Percentiles rank a stretch among this genome's conserved stretches.
phyloP scores from a whole-genome alignment of 2,888 invertebrate species.

The Ornithoptera priamus region DNA sequence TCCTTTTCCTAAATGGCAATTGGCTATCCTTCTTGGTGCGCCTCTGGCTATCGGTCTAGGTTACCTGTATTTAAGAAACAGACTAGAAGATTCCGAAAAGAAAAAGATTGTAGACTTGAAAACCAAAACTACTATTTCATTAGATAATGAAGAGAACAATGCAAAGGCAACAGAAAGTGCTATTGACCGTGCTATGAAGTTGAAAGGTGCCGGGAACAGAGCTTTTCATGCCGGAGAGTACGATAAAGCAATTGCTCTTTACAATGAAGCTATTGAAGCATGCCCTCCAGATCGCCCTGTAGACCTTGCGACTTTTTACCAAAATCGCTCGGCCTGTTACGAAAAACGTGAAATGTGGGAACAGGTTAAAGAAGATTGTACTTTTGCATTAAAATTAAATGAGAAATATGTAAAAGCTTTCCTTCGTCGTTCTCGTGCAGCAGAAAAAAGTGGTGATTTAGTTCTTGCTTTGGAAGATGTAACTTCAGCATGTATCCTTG shows the following conservation, averaged over 20 bases:
- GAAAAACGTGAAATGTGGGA: constrained; percentile 93
- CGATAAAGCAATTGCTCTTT: constrained; percentile 93
- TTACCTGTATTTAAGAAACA: constrained; percentile 86
- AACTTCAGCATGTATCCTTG: constrained; percentile 94
- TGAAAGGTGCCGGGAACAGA: constrained; percentile 93
- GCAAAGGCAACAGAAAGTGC: constrained; percentile 77
- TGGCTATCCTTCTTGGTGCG: constrained; percentile 90
- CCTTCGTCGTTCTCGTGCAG: constrained; percentile 89
- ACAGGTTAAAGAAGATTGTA: constrained; percentile 92
- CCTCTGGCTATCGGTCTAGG: constrained; percentile 91
- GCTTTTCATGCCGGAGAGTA: constrained; percentile 92
- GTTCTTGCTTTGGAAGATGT: constrained; percentile 93
- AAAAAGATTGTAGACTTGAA: constrained; percentile 74
- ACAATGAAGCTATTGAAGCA: constrained; percentile 95
- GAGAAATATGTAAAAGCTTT: constrained; percentile 94
- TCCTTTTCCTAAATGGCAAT: constrained; percentile 90
- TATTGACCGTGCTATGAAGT: constrained; percentile 86
- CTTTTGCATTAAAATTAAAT: constrained; percentile 90
- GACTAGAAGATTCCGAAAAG: constrained; percentile 76
- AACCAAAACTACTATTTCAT: constrained; percentile 81
- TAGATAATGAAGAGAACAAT: constrained; percentile 79
- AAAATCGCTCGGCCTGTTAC: constrained; percentile 97
- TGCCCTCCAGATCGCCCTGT: constrained; percentile 87
- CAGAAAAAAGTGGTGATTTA: constrained; percentile 89
- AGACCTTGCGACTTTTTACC: constrained; percentile 94